A percentile compares a stretch with the other conserved stretches of the same genome.
phyloP scores from a whole-genome alignment of 2,113 vertebrate species.

The Micromys minutus region DNA sequence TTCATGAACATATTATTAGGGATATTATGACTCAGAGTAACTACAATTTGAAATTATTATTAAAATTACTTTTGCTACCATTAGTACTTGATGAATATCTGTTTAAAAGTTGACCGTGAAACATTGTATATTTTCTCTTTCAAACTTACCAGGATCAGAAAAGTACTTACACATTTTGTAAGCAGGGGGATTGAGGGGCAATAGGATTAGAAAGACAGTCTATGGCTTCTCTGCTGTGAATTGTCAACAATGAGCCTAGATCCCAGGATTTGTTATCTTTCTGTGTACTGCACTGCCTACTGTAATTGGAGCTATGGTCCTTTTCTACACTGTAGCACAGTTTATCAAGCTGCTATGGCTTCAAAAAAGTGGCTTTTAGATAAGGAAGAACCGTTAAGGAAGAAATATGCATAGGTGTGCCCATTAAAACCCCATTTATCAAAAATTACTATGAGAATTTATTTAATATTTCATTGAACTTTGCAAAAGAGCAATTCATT shows the following conservation, averaged over 20 bases:
- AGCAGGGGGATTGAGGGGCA: rapidly evolving
- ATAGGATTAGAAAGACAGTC: background rate
- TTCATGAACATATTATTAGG: background rate
- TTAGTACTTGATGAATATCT: background rate
- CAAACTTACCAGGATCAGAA: background rate
- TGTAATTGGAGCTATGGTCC: background rate
- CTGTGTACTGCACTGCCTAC: rapidly evolving
- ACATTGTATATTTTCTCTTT: background rate
- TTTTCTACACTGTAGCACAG: background rate
- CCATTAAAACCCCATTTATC: background rate
- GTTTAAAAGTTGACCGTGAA: background rate
- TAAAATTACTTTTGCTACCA: background rate
- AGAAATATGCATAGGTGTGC: background rate
- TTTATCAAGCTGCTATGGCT: background rate
- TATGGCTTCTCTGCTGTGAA: background rate
- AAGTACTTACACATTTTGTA: background rate
- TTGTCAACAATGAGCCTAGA: too few relatives aligned
- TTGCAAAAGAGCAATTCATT: background rate
- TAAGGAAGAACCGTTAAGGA: background rate
- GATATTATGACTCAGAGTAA: background rate
- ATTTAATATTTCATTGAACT: background rate
- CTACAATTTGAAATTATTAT: background rate
- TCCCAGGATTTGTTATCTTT: background rate
- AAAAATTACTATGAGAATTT: background rate
- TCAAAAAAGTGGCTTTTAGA: background rate